A percentile compares a stretch with the other conserved stretches of the same genome.
These are phyloP conservation scores for Pteria penguin DNA, from an alignment of 2,888 invertebrate genomes.

Conservation along the genomic window DNA sequence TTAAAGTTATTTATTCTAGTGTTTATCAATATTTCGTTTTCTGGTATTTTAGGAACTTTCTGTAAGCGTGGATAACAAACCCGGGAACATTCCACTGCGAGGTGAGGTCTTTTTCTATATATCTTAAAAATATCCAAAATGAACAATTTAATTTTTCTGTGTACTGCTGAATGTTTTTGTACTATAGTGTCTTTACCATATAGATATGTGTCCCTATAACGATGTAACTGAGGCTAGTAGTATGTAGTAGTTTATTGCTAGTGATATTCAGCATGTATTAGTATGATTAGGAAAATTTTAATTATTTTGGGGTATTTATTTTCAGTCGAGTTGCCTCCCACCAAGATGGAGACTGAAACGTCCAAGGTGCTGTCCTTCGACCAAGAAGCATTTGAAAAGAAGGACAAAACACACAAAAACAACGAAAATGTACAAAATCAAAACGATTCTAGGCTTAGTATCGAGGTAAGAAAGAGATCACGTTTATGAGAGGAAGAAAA, in stretches of 20 bases:
- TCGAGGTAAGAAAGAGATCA: conserved; percentile 63
- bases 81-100: conserved; percentile 57
- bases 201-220: too few species aligned
- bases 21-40: too few species aligned
- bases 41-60: conserved; percentile 62
- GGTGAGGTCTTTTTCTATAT: conserved; percentile 60
- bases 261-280: too few species aligned
- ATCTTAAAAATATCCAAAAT: too few species aligned
- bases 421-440: conserved; percentile 29
- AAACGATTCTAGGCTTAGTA: conserved; percentile 59
- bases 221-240: too few species aligned
- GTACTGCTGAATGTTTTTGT: background rate
- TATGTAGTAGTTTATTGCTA: too few species aligned
- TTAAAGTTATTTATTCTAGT: too few species aligned
- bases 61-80: conserved; percentile 63
- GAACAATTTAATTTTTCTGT: too few species aligned
- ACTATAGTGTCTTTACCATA: too few species aligned
- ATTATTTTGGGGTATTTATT: too few species aligned
- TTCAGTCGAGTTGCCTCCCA: conserved; percentile 72
- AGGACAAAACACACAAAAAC: conserved; percentile 58
- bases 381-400: conserved; percentile 51
- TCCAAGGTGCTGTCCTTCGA: conserved; percentile 67
- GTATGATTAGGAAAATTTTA: too few species aligned
- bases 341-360: conserved; percentile 63
- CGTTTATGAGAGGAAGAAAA: too few species aligned